Evolutionary conservation across 1,140 invertebrate species (phyloP), one percentile per base, ranked within the genome.

Genomic region (Berghia stephanieae): DNA sequence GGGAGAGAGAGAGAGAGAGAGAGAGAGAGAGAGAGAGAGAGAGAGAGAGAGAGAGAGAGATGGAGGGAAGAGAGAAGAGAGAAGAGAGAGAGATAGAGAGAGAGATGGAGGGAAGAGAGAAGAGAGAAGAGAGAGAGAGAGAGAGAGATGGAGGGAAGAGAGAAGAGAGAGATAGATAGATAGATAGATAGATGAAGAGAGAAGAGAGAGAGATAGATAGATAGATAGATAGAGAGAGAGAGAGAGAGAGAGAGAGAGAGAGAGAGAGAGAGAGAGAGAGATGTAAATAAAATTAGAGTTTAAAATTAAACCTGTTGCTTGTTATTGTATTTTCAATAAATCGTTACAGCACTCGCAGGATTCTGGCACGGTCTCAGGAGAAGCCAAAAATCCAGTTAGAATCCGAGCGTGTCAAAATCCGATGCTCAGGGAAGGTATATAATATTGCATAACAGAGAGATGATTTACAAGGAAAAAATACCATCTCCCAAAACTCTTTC

Each of bases 141-240:
- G 75, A 77, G 68, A 73, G 43, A 77, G 75, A 70, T 43, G 55
- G 46, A 77, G 75, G 72, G 43, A 71, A 34, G 72, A 42, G 72
- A 40, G 42, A 46, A 77, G 75, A 77, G 44, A 52, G 21, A 49
- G 70, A 72, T n/a, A 52, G 44, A 72, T 40, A 52, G 44, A 52
- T 43, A 77, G 75, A 77, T 43, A 31, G 68, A 77, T 96, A 81
- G 43, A 71, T 43, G 52, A 43, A 70, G 43, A 55, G 27, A 40
- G 27, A 40, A 70, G 46, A 49, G 46, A 27, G 31, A 49, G 24
- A 49, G 40, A 49, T 18, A 34, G 44, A 16, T 21, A 38, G 31
- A 16, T 13, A 40, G 24, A 40, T 16, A 24, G 36, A 69, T 16
- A 42, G 36, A 31, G 36, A 24, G 24, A 24, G 27, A 40, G 36